Evolutionary conservation across 30 jellyfish, hydroid and myxozoan genomes (phyloP).

Genomic region (Calvadosia cruxmelitensis): DNA sequence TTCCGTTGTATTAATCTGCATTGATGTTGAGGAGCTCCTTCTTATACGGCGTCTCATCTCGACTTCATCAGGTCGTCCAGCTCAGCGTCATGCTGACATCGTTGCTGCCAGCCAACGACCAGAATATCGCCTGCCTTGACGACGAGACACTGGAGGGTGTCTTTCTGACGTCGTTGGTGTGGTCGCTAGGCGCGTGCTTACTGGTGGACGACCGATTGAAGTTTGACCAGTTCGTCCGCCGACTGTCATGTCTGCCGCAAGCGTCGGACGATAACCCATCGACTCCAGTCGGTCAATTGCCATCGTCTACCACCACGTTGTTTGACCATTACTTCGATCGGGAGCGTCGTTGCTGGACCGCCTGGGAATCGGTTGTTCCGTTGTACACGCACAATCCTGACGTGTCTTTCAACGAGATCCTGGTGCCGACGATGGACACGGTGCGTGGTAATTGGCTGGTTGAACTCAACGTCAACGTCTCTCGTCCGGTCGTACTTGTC

Average conservation of each 20-base stretch:
- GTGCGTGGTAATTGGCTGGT: constrained; percentile 93
- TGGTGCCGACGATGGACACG: constrained; percentile 96
- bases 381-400: constrained; percentile 79
- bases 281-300: constrained; percentile 78
- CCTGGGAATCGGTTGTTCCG: constrained; percentile 90
- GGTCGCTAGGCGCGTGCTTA: constrained; percentile 93
- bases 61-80: constrained; percentile 71
- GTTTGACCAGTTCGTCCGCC: constrained; percentile 61
- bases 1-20: too few relatives aligned
- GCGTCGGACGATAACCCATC: constrained; percentile 44
- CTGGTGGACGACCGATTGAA: constrained; percentile 75
- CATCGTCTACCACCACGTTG: constrained; percentile 66
- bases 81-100: constrained; percentile 80
- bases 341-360: constrained; percentile 62
- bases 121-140: constrained; percentile 44
- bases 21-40: not conserved
- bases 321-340: constrained; percentile 68
- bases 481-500: constrained; percentile 91
- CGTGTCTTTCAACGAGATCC: constrained; percentile 62
- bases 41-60: not conserved
- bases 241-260: constrained; percentile 61
- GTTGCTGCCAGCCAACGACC: constrained; percentile 59
- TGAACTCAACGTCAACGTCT: constrained; percentile 72
- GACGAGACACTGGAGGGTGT: constrained; percentile 69
- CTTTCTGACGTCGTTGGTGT: constrained; percentile 80